Evolutionary conservation across 2,888 invertebrate species (phyloP).

Genomic region (Hyles lineata): DNA sequence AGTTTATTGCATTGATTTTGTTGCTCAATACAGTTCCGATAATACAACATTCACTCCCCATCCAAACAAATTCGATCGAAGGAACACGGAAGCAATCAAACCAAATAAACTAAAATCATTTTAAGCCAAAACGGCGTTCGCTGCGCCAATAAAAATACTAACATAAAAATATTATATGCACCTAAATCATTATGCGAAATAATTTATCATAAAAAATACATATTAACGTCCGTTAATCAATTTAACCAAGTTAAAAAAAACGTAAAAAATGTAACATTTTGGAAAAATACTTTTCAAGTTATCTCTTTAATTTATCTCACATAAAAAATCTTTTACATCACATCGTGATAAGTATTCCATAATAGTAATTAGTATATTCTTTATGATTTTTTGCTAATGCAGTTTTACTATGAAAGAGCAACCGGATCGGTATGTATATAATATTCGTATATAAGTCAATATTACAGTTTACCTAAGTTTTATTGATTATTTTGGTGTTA

Average conservation of each 20-base stretch:
- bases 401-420: conserved; percentile 31
- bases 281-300: conserved; percentile 83
- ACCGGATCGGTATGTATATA: conserved; percentile 52
- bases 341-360: conserved; percentile 72
- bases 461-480: conserved; percentile 28
- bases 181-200: conserved; percentile 71
- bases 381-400: conserved; percentile 58
- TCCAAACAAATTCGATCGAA: conserved; percentile 39
- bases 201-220: conserved; percentile 71
- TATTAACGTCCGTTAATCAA: conserved; percentile 64
- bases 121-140: conserved; percentile 51
- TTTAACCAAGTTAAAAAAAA: conserved; percentile 76
- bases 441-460: conserved; percentile 30
- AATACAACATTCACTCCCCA: conserved; percentile 40
- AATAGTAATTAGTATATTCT: conserved; percentile 60
- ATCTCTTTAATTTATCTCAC: conserved; percentile 76
- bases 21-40: conserved; percentile 60
- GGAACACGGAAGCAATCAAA: conserved; percentile 39
- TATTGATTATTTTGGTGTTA: conserved; percentile 50
- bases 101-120: conserved; percentile 38
- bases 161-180: conserved; percentile 53
- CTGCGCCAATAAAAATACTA: conserved; percentile 48
- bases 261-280: conserved; percentile 75
- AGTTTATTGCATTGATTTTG: conserved; percentile 82
- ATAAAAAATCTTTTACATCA: conserved; percentile 81